Evolutionary conservation across 1,140 invertebrate genomes (phyloP), one percentile per base, ranked within the genome.

Genomic region (Cotesia glomerata): DNA sequence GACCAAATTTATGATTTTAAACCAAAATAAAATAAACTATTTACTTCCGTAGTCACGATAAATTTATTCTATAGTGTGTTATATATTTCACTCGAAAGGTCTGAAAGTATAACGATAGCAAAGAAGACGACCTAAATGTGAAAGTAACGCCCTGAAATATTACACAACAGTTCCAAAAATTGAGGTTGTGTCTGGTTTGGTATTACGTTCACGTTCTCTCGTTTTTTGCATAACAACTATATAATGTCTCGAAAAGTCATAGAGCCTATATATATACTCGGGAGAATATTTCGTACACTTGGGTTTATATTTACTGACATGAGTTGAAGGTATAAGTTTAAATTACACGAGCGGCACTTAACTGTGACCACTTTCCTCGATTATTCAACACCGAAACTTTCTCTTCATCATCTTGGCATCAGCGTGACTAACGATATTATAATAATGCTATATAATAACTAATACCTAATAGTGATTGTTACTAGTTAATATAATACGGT

Each of bases 381-480:
- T 84, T 83, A 83, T 83, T 72, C 80, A 84, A 84, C 78, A 74
- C 7, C 68, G 18, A 51, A 71, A 83, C 82, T 84, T 83, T 84
- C 82, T 82, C 82, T 71, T 26, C 16, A 54, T 63, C 35, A 63
- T 52, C 52, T 45, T 49, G 18, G n/a, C 13, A 14, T 49, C 4
- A 36, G 39, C 18, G 36, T 45, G 39, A 45, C 39, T 5, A 45
- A 54, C 32, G 26, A 68, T 45, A 45, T 5, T 45, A 45, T 45
- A 45, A 7, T 45, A 45, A 45, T 45, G 11, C 39, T 45, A 45
- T 45, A 45, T 45, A 26, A 26, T 26, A 26, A 26, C 26, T 26
- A 26, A 26, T 26, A 26, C 26, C 26, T 1, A 26, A 26, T 26
- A 26, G 26, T 26, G 26, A 26, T 26, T 26, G 26, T 26, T 26